Evolutionary conservation across 2,113 vertebrate species (phyloP), one percentile per base, ranked within the genome.

Genomic region (Ophiodon elongatus): DNA sequence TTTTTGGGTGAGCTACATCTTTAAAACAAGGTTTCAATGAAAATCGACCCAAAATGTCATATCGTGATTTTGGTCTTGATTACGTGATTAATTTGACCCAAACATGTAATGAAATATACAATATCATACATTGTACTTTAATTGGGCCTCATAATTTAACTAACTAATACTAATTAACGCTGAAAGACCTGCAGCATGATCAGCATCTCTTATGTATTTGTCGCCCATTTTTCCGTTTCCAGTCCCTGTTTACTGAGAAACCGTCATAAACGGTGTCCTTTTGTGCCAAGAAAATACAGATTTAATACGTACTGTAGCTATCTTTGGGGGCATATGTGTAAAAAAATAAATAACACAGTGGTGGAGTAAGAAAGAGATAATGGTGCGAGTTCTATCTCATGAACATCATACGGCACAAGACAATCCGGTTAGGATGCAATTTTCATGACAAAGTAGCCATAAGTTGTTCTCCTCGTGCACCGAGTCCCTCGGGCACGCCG

Each of bases 371-470:
- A 68, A 35, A 41, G 39, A n/a, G 25, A 74, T 35, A 43, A 33
- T 59, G 63, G 10, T 43, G 29, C 62, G 73, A 75, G 56, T 81
- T 57, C 75, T 83, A 45, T 80, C 50, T 70, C 60, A 70, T 64
- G 29, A 73, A 56, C 33, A 29, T 81, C 43, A 14, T 67, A 76
- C 45, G 33, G 21, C 25, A 54, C 13, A 19, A 65, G 57, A 68
- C 31, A 0, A 50, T 73, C 63, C 60, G 35, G 66, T 56, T 31
- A 69, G 39, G 35, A 31, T 62, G 70, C 62, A 10, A 64, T 72
- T 73, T 85, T 63, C 1, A 5, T 80, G 31, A 83, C 33, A 19
- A 63, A 76, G 68, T 71, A 65, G 25, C 15, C 23, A 66, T 37
- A 72, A 29, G 66, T 56, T 8, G n/a, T 65, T 76, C 8, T 60